These are phyloP conservation scores for Heliconius nattereri DNA, from an alignment of 1,140 invertebrate genomes.

Conservation along the genomic window DNA sequence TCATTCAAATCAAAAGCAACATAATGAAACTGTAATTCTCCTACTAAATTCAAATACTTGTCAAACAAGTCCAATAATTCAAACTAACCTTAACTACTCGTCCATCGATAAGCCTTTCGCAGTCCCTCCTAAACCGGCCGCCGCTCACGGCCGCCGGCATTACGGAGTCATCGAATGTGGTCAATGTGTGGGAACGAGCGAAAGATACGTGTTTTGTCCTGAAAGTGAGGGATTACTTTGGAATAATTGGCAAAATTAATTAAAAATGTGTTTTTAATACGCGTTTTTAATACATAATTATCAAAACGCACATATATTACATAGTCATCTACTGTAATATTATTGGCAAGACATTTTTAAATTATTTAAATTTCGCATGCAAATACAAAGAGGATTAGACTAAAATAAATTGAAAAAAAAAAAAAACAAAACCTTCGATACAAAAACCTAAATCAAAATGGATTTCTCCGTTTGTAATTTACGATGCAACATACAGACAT, in stretches of 20 bases:
- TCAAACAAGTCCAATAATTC: slow-evolving; percentile 4
- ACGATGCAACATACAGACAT: too few species aligned
- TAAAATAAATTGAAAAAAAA: too few species aligned
- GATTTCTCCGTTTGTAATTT: too few species aligned
- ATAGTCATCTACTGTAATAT: not conserved
- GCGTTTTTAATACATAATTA: too few species aligned
- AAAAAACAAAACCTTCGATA: too few species aligned
- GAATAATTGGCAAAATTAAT: slow-evolving; percentile 20
- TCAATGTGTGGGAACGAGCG: slow-evolving; percentile 90
- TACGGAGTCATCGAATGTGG: slow-evolving; percentile 88
- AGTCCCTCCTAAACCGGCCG: slow-evolving; percentile 77
- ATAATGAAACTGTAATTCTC: not conserved
- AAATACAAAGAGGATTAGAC: too few species aligned
- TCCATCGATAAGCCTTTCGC: slow-evolving; percentile 74
- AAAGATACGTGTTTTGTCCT: slow-evolving; percentile 95
- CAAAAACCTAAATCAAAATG: too few species aligned
- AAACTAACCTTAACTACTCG: slow-evolving; percentile 60
- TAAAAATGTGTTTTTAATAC: not conserved
- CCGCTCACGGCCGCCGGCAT: slow-evolving; percentile 75
- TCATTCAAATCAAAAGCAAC: not conserved
- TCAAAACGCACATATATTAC: not conserved
- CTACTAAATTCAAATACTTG: not conserved
- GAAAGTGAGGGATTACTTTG: slow-evolving; percentile 45
- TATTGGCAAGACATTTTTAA: not conserved
- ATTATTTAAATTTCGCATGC: not conserved